Conservation (phyloP, 2,113 vertebrate genomes). For the Bostrychus sinensis region DNA sequence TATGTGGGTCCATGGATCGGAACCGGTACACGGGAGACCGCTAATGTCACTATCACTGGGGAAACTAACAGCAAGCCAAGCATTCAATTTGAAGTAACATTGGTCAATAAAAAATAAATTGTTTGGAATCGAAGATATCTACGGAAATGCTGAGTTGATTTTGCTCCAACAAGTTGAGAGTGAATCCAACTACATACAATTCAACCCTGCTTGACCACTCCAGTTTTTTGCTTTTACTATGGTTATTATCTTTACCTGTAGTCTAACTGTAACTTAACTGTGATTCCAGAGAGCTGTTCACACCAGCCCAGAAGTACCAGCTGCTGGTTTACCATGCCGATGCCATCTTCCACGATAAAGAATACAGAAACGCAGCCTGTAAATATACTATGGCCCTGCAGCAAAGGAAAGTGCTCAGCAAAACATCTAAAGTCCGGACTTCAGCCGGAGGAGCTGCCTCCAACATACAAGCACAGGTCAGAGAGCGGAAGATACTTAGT, state of each 20-base stretch:
- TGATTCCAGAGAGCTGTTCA: slow-evolving; percentile 89
- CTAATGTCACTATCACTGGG: too few species aligned
- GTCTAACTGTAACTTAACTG: not conserved
- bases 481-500: too few species aligned
- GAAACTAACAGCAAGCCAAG: too few species aligned
- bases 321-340: slow-evolving; percentile 96
- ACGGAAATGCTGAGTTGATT: too few species aligned
- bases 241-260: not conserved
- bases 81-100: too few species aligned
- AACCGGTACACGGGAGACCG: too few species aligned
- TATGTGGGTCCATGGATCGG: too few species aligned
- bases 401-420: slow-evolving; percentile 97
- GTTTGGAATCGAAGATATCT: too few species aligned
- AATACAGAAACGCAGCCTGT: slow-evolving; percentile 96
- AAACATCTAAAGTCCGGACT: slow-evolving; percentile 97
- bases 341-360: slow-evolving; percentile 97
- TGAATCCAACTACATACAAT: too few species aligned
- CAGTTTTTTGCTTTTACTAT: not conserved
- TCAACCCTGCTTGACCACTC: too few species aligned
- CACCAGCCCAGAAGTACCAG: slow-evolving; percentile 97
- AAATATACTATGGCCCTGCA: slow-evolving; percentile 98
- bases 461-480: slow-evolving; percentile 91
- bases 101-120: too few species aligned
- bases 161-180: too few species aligned
- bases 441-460: slow-evolving; percentile 90